phyloP scores from a whole-genome alignment of 2,113 vertebrate genomes.

The Lycaon pictus region DNA sequence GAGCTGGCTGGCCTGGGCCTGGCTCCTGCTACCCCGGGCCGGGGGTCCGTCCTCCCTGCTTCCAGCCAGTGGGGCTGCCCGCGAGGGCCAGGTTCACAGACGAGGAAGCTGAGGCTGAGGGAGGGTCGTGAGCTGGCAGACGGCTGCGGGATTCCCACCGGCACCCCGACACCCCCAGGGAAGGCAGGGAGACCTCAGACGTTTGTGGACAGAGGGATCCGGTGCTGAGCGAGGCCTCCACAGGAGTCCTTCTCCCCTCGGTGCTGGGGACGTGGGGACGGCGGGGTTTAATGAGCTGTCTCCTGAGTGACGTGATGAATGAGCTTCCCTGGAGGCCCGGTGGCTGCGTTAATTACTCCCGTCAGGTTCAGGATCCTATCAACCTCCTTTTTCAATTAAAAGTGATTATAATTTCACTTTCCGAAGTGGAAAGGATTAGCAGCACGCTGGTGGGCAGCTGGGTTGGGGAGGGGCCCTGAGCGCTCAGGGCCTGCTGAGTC shows the following conservation, averaged over 20 bases:
- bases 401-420: conserved; percentile 78
- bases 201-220: background rate
- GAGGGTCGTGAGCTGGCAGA: background rate
- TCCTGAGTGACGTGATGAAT: conserved; percentile 83
- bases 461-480: background rate
- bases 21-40: background rate
- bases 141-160: background rate
- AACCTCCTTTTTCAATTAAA: conserved; percentile 83
- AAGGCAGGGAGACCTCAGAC: background rate
- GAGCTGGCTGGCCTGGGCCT: background rate
- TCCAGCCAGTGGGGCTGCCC: background rate
- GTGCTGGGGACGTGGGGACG: accelerated
- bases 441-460: background rate
- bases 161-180: accelerated
- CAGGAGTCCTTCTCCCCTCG: accelerated
- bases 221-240: accelerated
- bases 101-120: background rate
- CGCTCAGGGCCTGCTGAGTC: background rate
- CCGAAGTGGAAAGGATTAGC: conserved; percentile 75
- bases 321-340: conserved; percentile 77
- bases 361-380: conserved; percentile 78
- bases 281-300: conserved; percentile 60
- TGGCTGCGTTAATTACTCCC: conserved; percentile 81
- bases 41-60: background rate
- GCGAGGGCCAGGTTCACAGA: background rate